These are phyloP conservation scores for Drosophila koepferae DNA, from an alignment of 2,888 invertebrate genomes.

Conservation along the genomic window DNA sequence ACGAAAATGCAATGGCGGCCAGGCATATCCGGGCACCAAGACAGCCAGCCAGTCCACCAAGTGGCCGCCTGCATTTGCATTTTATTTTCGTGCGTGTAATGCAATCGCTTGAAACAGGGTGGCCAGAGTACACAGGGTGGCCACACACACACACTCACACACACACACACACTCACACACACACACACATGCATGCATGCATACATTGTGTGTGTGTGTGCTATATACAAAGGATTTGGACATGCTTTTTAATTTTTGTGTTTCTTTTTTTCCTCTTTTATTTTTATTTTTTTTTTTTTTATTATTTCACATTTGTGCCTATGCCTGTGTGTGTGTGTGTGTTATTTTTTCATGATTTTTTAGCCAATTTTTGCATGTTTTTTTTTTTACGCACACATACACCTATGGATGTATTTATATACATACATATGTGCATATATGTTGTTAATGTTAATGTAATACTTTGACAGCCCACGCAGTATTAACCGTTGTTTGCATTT, in stretches of 20 bases:
- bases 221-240: slow-evolving; percentile 45
- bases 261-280: slow-evolving; percentile 9
- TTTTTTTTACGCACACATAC: background rate
- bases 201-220: background rate
- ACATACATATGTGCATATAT: background rate
- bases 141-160: background rate
- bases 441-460: slow-evolving; percentile 52
- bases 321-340: background rate
- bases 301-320: slow-evolving; percentile 3
- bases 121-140: slow-evolving; percentile 4
- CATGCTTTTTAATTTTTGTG: slow-evolving; percentile 47
- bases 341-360: slow-evolving; percentile 27
- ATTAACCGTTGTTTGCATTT: slow-evolving; percentile 45
- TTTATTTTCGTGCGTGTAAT: slow-evolving; percentile 78
- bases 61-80: slow-evolving; percentile 67
- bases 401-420: background rate
- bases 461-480: slow-evolving; percentile 33
- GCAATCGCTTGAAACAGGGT: slow-evolving; percentile 51
- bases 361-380: slow-evolving; percentile 18
- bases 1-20: slow-evolving; percentile 78
- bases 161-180: too few species aligned
- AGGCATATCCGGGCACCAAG: slow-evolving; percentile 49
- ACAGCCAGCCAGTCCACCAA: background rate
- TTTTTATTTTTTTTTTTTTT: slow-evolving; percentile 11
- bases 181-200: background rate